phyloP scores from a whole-genome alignment of 2,888 invertebrate genomes.

The Lasioglossum calceatum region DNA sequence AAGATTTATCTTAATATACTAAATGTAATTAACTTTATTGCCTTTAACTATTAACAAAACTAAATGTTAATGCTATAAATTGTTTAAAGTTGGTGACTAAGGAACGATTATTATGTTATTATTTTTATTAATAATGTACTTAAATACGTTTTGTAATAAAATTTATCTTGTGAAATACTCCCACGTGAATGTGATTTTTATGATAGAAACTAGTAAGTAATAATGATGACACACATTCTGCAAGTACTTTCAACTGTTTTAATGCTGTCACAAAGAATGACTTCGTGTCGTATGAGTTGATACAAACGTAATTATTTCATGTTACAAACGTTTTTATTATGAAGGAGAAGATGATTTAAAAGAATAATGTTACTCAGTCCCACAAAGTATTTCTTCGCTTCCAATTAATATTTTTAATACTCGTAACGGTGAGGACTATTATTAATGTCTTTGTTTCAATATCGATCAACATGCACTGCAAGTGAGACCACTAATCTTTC shows the following conservation, averaged over 20 bases:
- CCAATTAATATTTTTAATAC: slow-evolving; percentile 43
- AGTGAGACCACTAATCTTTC: slow-evolving; percentile 53
- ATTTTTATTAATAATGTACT: slow-evolving; percentile 59
- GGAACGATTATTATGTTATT: slow-evolving; percentile 46
- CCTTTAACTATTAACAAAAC: slow-evolving; percentile 46
- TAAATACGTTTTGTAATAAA: slow-evolving; percentile 59
- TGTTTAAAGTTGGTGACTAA: slow-evolving; percentile 37
- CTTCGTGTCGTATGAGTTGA: slow-evolving; percentile 4
- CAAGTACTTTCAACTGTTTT: slow-evolving; percentile 26
- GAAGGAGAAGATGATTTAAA: slow-evolving; percentile 15
- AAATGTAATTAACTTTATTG: slow-evolving; percentile 39
- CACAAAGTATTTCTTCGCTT: slow-evolving; percentile 36
- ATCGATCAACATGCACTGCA: slow-evolving; percentile 38
- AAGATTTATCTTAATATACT: slow-evolving; percentile 25
- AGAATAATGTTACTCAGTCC: slow-evolving; percentile 36
- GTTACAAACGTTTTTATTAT: slow-evolving; percentile 13
- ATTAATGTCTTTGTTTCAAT: slow-evolving; percentile 38
- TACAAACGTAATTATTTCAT: slow-evolving; percentile 24
- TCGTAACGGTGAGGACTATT: slow-evolving; percentile 40
- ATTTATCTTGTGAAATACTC: slow-evolving; percentile 51
- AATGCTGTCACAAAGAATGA: slow-evolving; percentile 22
- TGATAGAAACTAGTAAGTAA: slow-evolving; percentile 24
- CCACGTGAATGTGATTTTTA: slow-evolving; percentile 43
- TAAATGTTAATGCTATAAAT: slow-evolving; percentile 21
- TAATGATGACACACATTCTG: slow-evolving; percentile 28